Conservation (phyloP, 2,113 vertebrate genomes). For the Corydoras sp. region DNA sequence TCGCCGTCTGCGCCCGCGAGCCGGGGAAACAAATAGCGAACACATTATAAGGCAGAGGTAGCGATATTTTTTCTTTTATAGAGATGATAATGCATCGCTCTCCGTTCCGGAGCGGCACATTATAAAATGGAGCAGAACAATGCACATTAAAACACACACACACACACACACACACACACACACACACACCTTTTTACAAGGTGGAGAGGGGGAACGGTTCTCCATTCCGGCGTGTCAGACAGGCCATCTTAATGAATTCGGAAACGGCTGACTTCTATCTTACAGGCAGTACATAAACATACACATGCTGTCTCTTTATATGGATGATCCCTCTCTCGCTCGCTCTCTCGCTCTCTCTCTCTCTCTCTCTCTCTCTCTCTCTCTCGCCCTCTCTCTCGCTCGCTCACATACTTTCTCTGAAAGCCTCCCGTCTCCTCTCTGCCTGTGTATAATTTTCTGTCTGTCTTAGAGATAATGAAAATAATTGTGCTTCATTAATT, state of each 20-base stretch:
- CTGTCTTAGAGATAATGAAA: slow-evolving; percentile 89
- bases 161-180: no score
- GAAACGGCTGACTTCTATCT: slow-evolving; percentile 69
- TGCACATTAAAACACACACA: slow-evolving; percentile 66
- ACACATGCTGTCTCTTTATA: slow-evolving; percentile 52
- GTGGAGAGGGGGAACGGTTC: slow-evolving; percentile 57
- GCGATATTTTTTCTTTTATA: slow-evolving; percentile 72
- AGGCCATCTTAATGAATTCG: slow-evolving; percentile 65
- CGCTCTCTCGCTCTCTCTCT: slow-evolving; percentile 40
- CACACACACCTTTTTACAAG: slow-evolving; percentile 54
- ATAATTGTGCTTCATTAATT: slow-evolving; percentile 99
- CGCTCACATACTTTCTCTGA: slow-evolving; percentile 47
- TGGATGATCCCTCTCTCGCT: slow-evolving; percentile 41
- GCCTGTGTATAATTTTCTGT: slow-evolving; percentile 73
- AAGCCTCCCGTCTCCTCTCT: slow-evolving; percentile 47
- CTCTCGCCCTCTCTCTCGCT: slow-evolving; percentile 42
- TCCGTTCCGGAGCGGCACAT: slow-evolving; percentile 52
- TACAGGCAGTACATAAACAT: slow-evolving; percentile 67
- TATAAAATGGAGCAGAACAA: slow-evolving; percentile 64
- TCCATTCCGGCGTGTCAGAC: slow-evolving; percentile 58
- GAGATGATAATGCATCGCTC: slow-evolving; percentile 64
- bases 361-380: slow-evolving; percentile 41
- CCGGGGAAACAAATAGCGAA: slow-evolving; percentile 63
- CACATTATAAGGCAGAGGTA: slow-evolving; percentile 65
- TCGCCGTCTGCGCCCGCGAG: slow-evolving; percentile 50